A percentile compares a stretch with the other conserved stretches of the same genome.
Evolutionary conservation across 1,140 invertebrate species (phyloP).

Genomic region (Amyelois transitella): DNA sequence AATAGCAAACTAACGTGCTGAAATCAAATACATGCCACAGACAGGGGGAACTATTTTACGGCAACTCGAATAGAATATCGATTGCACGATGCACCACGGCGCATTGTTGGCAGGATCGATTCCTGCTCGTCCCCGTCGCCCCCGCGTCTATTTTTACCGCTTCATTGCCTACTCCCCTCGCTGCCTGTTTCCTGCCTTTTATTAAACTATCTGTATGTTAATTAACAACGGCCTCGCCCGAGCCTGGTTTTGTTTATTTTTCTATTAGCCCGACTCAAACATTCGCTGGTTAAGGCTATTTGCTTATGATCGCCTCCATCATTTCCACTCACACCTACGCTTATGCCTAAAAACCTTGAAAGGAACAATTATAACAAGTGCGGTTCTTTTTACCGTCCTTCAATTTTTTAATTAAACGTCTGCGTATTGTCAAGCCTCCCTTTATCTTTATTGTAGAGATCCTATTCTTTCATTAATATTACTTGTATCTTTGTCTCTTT

Average conservation of each 20-base stretch:
- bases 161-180: constrained; percentile 70
- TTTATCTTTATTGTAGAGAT: constrained; percentile 18
- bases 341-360: too few relatives aligned
- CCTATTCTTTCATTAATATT: constrained; percentile 43
- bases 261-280: constrained; percentile 52
- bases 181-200: constrained; percentile 68
- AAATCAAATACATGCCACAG: too few relatives aligned
- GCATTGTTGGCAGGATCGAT: constrained; percentile 62
- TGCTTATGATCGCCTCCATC: neutral
- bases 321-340: neutral
- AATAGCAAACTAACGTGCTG: neutral
- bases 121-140: constrained; percentile 56
- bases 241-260: constrained; percentile 55
- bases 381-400: constrained; percentile 64
- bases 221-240: constrained; percentile 68
- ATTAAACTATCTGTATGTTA: constrained; percentile 74
- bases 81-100: constrained; percentile 51
- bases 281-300: constrained; percentile 45
- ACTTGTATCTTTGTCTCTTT: constrained; percentile 51
- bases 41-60: neutral
- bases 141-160: constrained; percentile 72
- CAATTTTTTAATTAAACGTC: constrained; percentile 64
- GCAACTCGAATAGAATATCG: constrained; percentile 42
- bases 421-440: constrained; percentile 55
- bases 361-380: too few relatives aligned